A percentile compares a stretch with the other conserved stretches of the same genome.
These are phyloP conservation scores for Syrphus vitripennis DNA, from an alignment of 2,888 invertebrate species.

Conservation along the genomic window DNA sequence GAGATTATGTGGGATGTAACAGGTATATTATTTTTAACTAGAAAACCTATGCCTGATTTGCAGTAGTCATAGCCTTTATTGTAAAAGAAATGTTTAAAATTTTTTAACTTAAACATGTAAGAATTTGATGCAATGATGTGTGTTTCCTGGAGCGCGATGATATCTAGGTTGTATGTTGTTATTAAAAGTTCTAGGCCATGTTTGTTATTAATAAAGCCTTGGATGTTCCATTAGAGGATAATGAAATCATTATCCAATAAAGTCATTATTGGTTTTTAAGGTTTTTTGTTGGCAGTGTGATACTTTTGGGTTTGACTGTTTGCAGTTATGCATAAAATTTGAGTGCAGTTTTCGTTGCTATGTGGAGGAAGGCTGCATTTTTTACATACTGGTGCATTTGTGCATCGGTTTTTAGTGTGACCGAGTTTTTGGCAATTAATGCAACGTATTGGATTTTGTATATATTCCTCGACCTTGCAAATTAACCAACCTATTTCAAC, in stretches of 20 bases:
- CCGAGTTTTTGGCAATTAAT: constrained; percentile 43
- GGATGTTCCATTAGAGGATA: constrained; percentile 14
- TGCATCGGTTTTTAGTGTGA: constrained; percentile 49
- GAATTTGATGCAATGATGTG: background rate
- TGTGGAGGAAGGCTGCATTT: constrained; percentile 37
- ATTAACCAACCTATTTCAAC: background rate
- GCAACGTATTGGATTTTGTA: constrained; percentile 50
- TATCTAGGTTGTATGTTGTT: background rate
- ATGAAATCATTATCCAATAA: background rate
- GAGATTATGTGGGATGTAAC: background rate
- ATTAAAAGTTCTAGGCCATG: background rate
- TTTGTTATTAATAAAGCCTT: background rate
- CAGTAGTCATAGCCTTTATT: background rate
- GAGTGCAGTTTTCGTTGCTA: constrained; percentile 13
- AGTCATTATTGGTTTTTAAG: constrained; percentile 19
- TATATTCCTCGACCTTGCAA: constrained; percentile 25
- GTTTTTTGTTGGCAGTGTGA: background rate
- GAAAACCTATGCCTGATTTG: background rate
- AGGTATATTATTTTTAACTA: background rate
- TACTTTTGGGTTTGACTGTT: background rate
- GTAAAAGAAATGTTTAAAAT: background rate
- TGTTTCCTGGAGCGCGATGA: background rate
- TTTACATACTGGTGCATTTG: constrained; percentile 16
- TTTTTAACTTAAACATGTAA: background rate
- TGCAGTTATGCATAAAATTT: constrained; percentile 35